A percentile compares a stretch with the other conserved stretches of the same genome.
Conservation (phyloP, 2,113 vertebrate species). For the Sylvilagus bachmani region DNA sequence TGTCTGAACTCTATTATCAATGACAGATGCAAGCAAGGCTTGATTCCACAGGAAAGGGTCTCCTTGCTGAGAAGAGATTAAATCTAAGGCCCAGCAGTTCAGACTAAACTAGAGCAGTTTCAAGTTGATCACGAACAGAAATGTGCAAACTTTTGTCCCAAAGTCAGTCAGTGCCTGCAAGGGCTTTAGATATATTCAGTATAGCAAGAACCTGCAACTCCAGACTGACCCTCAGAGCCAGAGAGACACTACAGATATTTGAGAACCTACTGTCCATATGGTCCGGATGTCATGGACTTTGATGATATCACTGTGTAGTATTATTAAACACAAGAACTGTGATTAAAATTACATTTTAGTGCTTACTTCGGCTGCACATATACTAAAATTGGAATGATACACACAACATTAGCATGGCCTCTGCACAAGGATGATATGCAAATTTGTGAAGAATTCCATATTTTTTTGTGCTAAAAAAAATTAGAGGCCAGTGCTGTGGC, state of each 20-base stretch:
- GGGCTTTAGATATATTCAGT: not conserved
- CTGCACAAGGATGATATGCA: no score
- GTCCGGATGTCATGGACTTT: not conserved
- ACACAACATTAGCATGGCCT: no score
- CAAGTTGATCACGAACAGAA: not conserved
- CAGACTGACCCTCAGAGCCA: not conserved
- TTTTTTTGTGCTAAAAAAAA: no score
- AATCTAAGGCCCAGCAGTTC: not conserved
- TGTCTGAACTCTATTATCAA: not conserved
- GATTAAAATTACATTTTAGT: not conserved
- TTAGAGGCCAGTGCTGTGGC: no score
- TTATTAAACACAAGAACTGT: not conserved
- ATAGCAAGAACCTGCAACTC: not conserved
- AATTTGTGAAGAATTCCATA: no score
- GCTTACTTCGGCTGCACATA: no score
- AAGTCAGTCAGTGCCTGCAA: not conserved
- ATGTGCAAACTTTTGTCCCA: not conserved
- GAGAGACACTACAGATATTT: not conserved
- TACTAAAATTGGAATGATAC: no score
- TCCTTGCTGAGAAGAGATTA: not conserved
- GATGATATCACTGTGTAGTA: not conserved
- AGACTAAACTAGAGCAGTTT: not conserved
- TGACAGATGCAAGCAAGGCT: not conserved
- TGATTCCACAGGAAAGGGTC: not conserved
- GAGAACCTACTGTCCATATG: not conserved